Evolutionary conservation across 2,797 vertebrate species (phyloP).

Genomic region (Myotis myotis): DNA sequence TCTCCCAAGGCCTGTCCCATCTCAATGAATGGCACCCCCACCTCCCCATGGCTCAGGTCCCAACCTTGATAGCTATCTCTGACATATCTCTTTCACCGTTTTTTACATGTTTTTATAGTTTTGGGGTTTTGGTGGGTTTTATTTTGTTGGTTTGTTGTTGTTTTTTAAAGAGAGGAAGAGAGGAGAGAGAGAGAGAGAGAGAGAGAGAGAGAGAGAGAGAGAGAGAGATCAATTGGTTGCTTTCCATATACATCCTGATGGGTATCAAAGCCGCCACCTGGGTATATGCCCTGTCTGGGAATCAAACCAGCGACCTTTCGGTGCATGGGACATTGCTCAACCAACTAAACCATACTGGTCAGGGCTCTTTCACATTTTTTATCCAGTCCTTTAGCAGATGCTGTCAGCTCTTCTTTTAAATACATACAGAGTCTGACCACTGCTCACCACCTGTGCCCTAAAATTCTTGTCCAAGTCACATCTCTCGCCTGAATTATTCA

Average conservation of each 20-base stretch:
- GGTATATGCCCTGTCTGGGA: too few relatives aligned
- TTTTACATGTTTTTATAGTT: not conserved
- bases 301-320: too few relatives aligned
- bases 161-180: too few relatives aligned
- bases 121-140: too few relatives aligned
- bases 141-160: too few relatives aligned
- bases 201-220: too few relatives aligned
- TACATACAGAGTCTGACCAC: not conserved
- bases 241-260: too few relatives aligned
- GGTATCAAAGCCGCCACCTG: too few relatives aligned
- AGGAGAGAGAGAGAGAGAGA: too few relatives aligned
- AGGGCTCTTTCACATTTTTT: not conserved
- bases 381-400: not conserved
- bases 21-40: not conserved
- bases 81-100: not conserved
- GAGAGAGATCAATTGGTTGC: too few relatives aligned
- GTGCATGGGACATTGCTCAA: too few relatives aligned
- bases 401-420: not conserved
- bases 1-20: not conserved
- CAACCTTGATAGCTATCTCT: not conserved
- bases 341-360: too few relatives aligned
- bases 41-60: not conserved
- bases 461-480: not conserved
- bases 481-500: not conserved
- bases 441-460: not conserved